Conservation (phyloP, 2,113 vertebrate species). For the Fregata magnificens region DNA sequence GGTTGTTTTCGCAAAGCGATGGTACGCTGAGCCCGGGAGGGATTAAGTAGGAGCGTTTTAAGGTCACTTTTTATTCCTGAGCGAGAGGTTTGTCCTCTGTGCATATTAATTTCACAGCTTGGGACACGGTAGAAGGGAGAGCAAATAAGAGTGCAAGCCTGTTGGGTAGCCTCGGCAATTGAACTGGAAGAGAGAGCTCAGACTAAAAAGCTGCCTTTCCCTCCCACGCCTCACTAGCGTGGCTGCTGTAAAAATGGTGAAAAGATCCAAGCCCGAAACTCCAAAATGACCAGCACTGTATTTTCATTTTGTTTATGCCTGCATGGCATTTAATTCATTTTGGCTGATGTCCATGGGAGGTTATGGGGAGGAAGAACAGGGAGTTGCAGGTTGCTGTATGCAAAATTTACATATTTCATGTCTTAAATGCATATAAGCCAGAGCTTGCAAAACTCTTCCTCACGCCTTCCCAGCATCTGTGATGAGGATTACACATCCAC, state of each 20-base stretch:
- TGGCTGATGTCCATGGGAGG: neutral
- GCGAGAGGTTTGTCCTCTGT: neutral
- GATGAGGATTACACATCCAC: neutral
- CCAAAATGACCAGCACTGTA: neutral
- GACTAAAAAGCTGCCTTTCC: neutral
- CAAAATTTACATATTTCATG: neutral
- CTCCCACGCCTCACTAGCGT: neutral
- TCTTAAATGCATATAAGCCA: neutral
- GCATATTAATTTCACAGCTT: slow-evolving; percentile 40
- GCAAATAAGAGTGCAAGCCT: neutral
- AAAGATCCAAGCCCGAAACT: neutral
- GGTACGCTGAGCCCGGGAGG: neutral
- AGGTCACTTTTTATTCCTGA: slow-evolving; percentile 22
- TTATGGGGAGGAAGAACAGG: neutral
- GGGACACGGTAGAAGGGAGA: neutral
- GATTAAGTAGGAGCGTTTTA: neutral
- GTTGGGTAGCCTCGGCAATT: neutral
- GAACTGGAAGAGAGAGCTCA: neutral
- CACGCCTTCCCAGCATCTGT: neutral
- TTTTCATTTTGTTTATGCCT: neutral
- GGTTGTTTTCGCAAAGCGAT: neutral
- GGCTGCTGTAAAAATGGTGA: accelerated
- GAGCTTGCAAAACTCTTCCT: neutral
- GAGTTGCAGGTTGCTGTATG: neutral
- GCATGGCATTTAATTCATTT: neutral